Percentiles rank a stretch among this genome's conserved stretches.
phyloP scores from a whole-genome alignment of 2,113 vertebrate species.

The Campylomormyrus numenius region DNA sequence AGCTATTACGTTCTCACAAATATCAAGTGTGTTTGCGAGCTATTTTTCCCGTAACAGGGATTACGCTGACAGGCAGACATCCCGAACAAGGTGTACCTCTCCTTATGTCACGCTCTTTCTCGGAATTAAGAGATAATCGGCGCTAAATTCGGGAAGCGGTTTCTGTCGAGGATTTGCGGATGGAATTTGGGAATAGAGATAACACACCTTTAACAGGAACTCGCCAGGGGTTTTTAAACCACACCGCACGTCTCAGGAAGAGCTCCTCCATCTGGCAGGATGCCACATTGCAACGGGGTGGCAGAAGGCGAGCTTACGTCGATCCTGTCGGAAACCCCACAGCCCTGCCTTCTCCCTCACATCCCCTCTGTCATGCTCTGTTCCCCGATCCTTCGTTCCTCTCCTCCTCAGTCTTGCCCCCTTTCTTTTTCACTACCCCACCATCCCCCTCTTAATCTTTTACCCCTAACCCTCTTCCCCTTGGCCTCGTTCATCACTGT shows the following conservation, averaged over 20 bases:
- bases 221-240: neutral
- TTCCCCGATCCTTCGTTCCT: neutral
- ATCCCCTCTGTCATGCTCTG: neutral
- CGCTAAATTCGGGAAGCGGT: neutral
- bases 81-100: neutral
- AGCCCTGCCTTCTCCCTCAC: neutral
- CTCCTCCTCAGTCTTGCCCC: neutral
- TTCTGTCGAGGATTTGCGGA: neutral
- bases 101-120: neutral
- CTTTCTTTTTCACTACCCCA: slow-evolving; percentile 26
- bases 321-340: neutral
- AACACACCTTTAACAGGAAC: neutral
- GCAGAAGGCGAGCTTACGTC: neutral
- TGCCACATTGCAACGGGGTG: neutral
- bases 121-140: neutral
- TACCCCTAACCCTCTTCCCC: slow-evolving; percentile 20
- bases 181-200: neutral
- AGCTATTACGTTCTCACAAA: neutral
- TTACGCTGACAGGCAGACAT: neutral
- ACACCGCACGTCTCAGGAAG: neutral
- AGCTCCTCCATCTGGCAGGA: neutral
- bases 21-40: neutral
- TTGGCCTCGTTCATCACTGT: slow-evolving; percentile 67
- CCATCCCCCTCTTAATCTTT: slow-evolving; percentile 20
- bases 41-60: neutral